Percentiles rank a stretch among this genome's conserved stretches.
Conservation (phyloP, 2,888 invertebrate species). For the Ctena decussata region DNA sequence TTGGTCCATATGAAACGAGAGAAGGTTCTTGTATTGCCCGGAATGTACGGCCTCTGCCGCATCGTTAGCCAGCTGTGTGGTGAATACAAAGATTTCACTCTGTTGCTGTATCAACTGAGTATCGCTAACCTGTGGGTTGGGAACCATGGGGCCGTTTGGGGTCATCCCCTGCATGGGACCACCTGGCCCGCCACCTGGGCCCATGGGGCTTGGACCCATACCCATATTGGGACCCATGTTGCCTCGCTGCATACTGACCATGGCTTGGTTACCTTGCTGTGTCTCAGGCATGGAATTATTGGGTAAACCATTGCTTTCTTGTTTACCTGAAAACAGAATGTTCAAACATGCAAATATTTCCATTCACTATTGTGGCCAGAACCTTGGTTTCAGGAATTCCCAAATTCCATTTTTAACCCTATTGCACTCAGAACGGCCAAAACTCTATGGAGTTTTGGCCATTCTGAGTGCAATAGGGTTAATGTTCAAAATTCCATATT, state of each 20-base stretch:
- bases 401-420: too few species aligned
- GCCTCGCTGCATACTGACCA: background rate
- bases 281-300: slow-evolving; percentile 47
- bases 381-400: too few species aligned
- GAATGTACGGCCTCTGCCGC: slow-evolving; percentile 97
- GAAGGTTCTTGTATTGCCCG: slow-evolving; percentile 96
- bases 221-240: slow-evolving; percentile 23
- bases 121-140: slow-evolving; percentile 68
- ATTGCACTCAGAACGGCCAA: too few species aligned
- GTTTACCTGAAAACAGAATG: slow-evolving; percentile 41
- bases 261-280: background rate
- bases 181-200: slow-evolving; percentile 15
- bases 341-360: too few species aligned
- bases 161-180: slow-evolving; percentile 51
- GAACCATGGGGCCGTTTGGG: slow-evolving; percentile 30
- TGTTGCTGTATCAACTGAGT: slow-evolving; percentile 92
- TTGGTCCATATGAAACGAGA: slow-evolving; percentile 97
- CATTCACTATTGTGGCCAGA: too few species aligned
- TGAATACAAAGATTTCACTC: slow-evolving; percentile 99
- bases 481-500: too few species aligned
- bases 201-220: slow-evolving; percentile 32
- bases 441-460: too few species aligned
- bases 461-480: too few species aligned
- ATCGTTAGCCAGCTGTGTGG: slow-evolving; percentile 96
- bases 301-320: slow-evolving; percentile 60